Evolutionary conservation across 2,888 invertebrate genomes (phyloP), one percentile per base, ranked within the genome.

Genomic region (Eupithecia abbreviata): DNA sequence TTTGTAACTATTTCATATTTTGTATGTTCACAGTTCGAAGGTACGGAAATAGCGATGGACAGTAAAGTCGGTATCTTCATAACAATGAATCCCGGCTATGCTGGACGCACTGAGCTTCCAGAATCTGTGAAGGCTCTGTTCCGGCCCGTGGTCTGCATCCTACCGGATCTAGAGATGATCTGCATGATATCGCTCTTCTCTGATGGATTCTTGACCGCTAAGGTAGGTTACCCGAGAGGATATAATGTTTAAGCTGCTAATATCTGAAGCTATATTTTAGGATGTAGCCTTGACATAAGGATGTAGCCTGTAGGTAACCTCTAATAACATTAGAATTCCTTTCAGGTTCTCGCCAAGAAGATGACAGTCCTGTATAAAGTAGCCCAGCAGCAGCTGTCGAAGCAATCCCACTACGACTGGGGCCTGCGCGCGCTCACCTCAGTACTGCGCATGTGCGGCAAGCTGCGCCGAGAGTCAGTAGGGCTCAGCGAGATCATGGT

Each of bases 41-140:
- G 97, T 0, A 96, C 96, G 86, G 98, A 98, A 88, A 98, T 98
- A 78, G 95, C 93, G 9, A 91, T 99, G 89, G 98, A 98, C 91
- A 93, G 95, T 7, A 98, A 98, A 92, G 97, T 98, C 18, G 98
- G 98, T 0, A 97, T 99, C 80, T 99, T 99, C 91, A 98, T 98
- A 75, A 99, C 98, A 0, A 98, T 99, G 98, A 98, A 99, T 94
- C 98, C 98, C 0, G 98, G 98, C 0, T 98, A 98, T 87, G 98
- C 98, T 0, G 98, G 98, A 0, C 96, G 98, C 75, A 98, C 98
- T 0, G 98, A 98, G 87, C 93, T 99, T 49, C 99, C 98, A 0
- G 98, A 98, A 90, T 98, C 98, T 0, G 98, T 99, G 9, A 99
- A 99, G 89, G 98, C 98, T 0, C 92, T 98, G 49, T 99, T 99